These are phyloP conservation scores for Heteromyza rotundicornis DNA, from an alignment of 2,888 invertebrate species.

Conservation along the genomic window DNA sequence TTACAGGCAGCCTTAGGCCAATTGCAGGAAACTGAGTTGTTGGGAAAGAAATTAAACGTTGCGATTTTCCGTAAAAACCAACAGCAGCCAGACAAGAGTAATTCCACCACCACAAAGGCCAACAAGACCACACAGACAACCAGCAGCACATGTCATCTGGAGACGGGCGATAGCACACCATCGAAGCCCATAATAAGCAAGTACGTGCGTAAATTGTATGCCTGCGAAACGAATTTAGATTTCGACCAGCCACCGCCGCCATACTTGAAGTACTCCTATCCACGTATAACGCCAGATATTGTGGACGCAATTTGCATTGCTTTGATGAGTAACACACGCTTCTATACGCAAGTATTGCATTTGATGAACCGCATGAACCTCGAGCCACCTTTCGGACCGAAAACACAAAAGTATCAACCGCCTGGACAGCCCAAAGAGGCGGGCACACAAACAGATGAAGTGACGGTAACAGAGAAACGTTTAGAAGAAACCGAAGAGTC, in stretches of 20 bases:
- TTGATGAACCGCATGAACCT: constrained; percentile 95
- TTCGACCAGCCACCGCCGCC: constrained; percentile 79
- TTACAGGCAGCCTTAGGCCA: constrained; percentile 39
- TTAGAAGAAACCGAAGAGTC: constrained; percentile 38
- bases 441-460: constrained; percentile 47
- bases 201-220: constrained; percentile 67
- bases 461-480: not conserved
- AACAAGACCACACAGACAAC: constrained; percentile 37
- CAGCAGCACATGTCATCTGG: no score
- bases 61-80: constrained; percentile 26
- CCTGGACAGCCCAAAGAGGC: constrained; percentile 25
- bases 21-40: constrained; percentile 30
- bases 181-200: constrained; percentile 62
- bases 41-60: constrained; percentile 19
- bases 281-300: constrained; percentile 74
- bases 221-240: constrained; percentile 68
- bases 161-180: not conserved
- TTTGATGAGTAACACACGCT: constrained; percentile 76
- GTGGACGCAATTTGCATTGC: constrained; percentile 80
- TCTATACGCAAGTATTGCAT: constrained; percentile 86
- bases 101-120: constrained; percentile 8
- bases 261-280: constrained; percentile 81
- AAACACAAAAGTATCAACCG: constrained; percentile 4
- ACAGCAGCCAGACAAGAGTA: not conserved
- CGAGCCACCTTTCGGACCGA: constrained; percentile 77